Evolutionary conservation across 2,113 vertebrate species (phyloP).

Genomic region (Zapornia atra): DNA sequence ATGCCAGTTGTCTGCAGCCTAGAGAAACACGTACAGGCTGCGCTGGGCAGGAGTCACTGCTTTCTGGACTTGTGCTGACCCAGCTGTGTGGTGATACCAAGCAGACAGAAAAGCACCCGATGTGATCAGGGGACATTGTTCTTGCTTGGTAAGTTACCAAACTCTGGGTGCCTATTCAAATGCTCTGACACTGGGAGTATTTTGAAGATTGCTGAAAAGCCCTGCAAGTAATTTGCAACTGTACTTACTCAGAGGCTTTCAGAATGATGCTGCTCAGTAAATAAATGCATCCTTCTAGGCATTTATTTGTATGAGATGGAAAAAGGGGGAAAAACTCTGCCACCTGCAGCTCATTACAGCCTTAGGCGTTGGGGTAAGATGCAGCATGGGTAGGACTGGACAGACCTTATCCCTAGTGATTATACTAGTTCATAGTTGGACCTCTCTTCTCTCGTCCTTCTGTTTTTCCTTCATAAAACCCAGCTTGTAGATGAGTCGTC

Average conservation of each 20-base stretch:
- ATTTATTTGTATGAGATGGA: neutral
- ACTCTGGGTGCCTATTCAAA: neutral
- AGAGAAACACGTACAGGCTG: neutral
- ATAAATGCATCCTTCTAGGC: neutral
- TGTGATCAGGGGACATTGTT: rapidly evolving
- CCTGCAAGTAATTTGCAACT: neutral
- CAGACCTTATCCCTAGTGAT: neutral
- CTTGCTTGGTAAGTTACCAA: neutral
- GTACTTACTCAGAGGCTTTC: neutral
- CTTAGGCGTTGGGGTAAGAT: neutral
- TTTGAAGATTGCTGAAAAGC: neutral
- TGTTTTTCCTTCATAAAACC: neutral
- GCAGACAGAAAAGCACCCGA: neutral
- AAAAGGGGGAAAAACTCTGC: neutral
- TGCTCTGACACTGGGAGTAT: neutral
- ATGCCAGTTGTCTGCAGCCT: constrained; percentile 5
- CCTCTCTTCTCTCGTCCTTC: neutral
- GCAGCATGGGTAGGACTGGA: neutral
- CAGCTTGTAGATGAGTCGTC: neutral
- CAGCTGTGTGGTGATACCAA: neutral
- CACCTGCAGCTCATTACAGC: neutral
- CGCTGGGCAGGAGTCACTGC: neutral
- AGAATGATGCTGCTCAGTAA: neutral
- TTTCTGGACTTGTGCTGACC: constrained; percentile 8
- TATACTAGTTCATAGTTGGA: neutral